phyloP scores from a whole-genome alignment of 1,140 invertebrate species.

The Papilio aristodemus region DNA sequence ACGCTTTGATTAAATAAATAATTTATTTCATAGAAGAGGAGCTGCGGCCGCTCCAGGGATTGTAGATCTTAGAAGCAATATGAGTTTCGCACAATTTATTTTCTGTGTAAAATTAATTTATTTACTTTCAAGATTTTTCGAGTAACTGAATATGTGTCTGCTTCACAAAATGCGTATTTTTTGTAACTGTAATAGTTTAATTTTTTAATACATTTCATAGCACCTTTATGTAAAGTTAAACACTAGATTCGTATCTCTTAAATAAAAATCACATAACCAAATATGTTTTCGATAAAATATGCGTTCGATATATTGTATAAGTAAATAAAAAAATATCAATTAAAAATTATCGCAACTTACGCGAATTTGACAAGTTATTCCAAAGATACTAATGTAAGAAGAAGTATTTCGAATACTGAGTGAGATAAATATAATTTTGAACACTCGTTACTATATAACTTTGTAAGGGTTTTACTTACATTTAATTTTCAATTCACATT shows the following conservation, averaged over 20 bases:
- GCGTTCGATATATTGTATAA: too few species aligned
- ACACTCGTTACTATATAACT: constrained; percentile 4
- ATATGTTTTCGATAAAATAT: neutral
- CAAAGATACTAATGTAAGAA: neutral
- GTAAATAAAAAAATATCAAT: too few species aligned
- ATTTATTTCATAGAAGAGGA: neutral
- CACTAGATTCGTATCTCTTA: neutral
- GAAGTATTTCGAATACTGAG: neutral
- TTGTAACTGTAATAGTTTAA: constrained; percentile 13
- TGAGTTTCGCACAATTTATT: neutral
- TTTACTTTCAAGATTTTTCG: constrained; percentile 6
- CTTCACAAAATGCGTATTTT: neutral
- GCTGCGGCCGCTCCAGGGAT: constrained; percentile 2
- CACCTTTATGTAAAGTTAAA: neutral
- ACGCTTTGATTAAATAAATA: neutral
- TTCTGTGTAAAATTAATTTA: constrained; percentile 4
- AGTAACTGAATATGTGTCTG: neutral
- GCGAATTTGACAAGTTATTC: neutral
- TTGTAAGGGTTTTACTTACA: neutral
- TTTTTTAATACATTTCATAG: neutral
- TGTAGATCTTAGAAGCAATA: constrained; percentile 1
- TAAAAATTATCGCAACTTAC: too few species aligned
- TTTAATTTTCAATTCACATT: too few species aligned
- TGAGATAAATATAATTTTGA: constrained; percentile 22
- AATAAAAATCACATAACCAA: neutral